Evolutionary conservation across 2,797 vertebrate genomes (phyloP).

Genomic region (Sylvilagus floridanus): DNA sequence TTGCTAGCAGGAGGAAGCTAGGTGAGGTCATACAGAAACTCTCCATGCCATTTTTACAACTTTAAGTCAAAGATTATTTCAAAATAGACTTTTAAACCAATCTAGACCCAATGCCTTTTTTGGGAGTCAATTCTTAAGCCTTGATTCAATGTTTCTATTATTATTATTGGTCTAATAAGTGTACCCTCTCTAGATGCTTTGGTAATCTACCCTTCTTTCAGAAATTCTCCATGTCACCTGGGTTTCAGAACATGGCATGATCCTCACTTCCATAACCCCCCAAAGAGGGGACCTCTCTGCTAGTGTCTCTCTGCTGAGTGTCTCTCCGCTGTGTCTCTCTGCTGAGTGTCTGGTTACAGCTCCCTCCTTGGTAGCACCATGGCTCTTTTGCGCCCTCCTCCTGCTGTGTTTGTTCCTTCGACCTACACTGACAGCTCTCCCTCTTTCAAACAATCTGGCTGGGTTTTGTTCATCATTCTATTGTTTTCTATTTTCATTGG

Average conservation of each 20-base stretch:
- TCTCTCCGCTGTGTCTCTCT: not conserved
- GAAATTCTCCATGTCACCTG: conserved; percentile 3
- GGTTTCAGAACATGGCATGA: not conserved
- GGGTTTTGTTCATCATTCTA: conserved; percentile 16
- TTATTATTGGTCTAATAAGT: not conserved
- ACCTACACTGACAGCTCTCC: not conserved
- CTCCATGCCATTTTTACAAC: conserved; percentile 25
- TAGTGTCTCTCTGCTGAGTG: not conserved
- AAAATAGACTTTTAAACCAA: conserved; percentile 2
- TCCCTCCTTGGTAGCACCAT: not conserved
- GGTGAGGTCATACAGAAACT: not conserved
- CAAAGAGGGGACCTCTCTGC: not conserved
- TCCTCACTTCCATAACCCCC: not conserved
- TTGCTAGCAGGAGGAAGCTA: not conserved
- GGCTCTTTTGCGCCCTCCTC: not conserved
- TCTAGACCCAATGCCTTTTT: not conserved
- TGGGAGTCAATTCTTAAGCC: not conserved
- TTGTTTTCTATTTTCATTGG: conserved; percentile 48
- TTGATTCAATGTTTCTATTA: not conserved
- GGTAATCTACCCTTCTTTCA: not conserved
- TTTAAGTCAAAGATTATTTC: conserved; percentile 18
- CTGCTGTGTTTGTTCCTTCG: not conserved
- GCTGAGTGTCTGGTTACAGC: not conserved
- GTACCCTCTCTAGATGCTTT: not conserved
- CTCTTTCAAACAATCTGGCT: conserved; percentile 35